Evolutionary conservation across 2,888 invertebrate genomes (phyloP), one percentile per base, ranked within the genome.

Genomic region (Heliconius cydno): DNA sequence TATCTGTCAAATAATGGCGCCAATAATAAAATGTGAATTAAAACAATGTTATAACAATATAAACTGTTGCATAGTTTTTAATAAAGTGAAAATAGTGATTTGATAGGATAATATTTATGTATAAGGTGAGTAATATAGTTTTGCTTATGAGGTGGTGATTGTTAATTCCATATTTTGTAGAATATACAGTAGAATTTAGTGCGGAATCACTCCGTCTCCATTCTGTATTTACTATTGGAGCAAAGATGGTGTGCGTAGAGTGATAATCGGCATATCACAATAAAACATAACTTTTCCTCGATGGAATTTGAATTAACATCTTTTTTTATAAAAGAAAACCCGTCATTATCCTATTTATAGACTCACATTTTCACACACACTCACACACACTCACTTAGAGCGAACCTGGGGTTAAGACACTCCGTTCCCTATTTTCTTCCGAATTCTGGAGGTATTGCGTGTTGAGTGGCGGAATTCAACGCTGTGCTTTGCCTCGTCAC

Each of bases 1-100:
- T 52, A 52, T 30, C 46, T 52, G 52, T 57, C 57, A 72, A 72
- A 57, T 22, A 72, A 72, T 57, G 72, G n/a, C 57, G 57, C 52
- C 72, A 72, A 72, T n/a, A n/a, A n/a, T 13, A 22, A n/a, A 68
- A 68, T 68, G 68, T 68, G 25, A 68, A 68, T 38, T 41, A 41
- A 68, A 68, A 30, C 3, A 34, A 68, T 68, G 38, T 68, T 41
- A n/a, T n/a, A n/a, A 68, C n/a, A 38, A 13, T n/a, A 38, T n/a
- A 38, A 68, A 68, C 13, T 38, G 41, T 25, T 41, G 68, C 25
- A 68, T n/a, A 25, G 68, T 68, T 41, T 38, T n/a, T n/a, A 41
- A 6, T n/a, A 41, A 10, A 68, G 68, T 41, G 68, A 41, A 68
- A 41, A 68, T 41, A n/a, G 68, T 68, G 22, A n/a, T 38, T 68